phyloP scores from a whole-genome alignment of 2,888 invertebrate species.

The Parochlus steinenii region DNA sequence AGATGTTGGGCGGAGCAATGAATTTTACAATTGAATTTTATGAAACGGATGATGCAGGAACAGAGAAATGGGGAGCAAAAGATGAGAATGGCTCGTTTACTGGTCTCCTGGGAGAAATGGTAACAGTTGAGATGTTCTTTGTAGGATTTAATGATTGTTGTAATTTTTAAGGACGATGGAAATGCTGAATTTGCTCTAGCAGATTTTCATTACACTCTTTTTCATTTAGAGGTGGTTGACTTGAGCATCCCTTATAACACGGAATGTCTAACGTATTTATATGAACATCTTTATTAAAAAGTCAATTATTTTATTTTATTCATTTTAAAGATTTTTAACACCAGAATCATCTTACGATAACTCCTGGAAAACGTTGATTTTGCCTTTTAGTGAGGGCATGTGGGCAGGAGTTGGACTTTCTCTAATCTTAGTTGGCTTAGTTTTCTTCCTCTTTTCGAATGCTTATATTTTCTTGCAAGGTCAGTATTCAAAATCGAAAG shows the following conservation, averaged over 20 bases:
- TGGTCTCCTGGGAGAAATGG: slow-evolving; percentile 59
- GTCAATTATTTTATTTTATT: no score
- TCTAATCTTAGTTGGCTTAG: slow-evolving; percentile 43
- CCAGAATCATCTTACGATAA: slow-evolving; percentile 66
- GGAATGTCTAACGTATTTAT: slow-evolving; percentile 67
- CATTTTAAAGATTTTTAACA: no score
- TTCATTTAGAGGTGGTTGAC: slow-evolving; percentile 51
- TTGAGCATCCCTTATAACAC: slow-evolving; percentile 62
- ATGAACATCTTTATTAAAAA: no score
- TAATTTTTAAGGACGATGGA: slow-evolving; percentile 28
- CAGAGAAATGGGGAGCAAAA: slow-evolving; percentile 50
- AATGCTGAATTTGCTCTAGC: slow-evolving; percentile 58
- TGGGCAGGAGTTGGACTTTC: slow-evolving; percentile 58
- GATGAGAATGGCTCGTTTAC: slow-evolving; percentile 47
- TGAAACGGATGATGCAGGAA: slow-evolving; percentile 40
- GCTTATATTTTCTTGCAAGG: not conserved
- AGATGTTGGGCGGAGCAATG: slow-evolving; percentile 47
- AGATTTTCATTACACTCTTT: slow-evolving; percentile 57
- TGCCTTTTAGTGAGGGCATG: slow-evolving; percentile 61
- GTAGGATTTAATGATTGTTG: slow-evolving; percentile 1
- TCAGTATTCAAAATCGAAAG: not conserved
- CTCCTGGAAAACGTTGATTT: slow-evolving; percentile 67
- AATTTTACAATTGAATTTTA: slow-evolving; percentile 55
- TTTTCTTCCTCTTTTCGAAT: slow-evolving; percentile 45
- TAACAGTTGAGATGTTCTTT: slow-evolving; percentile 13